A percentile compares a stretch with the other conserved stretches of the same genome.
Conservation (phyloP, 2,888 invertebrate genomes). For the Meghimatium bilineatum region DNA sequence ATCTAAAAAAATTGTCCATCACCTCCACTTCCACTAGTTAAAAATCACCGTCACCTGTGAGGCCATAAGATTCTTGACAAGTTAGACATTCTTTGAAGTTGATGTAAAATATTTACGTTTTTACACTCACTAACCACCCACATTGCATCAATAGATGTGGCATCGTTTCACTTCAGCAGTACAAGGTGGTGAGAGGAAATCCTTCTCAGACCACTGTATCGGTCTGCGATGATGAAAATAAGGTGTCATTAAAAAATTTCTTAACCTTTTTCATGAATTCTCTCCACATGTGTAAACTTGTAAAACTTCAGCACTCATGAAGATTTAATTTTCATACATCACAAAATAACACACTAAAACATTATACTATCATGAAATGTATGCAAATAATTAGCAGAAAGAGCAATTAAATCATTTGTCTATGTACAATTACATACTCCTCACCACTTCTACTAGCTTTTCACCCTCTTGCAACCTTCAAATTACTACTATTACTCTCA, state of each 20-base stretch:
- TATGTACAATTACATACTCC: neutral
- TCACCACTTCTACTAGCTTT: neutral
- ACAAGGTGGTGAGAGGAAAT: slow-evolving; percentile 45
- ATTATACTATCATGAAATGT: neutral
- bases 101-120: slow-evolving; percentile 36
- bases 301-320: slow-evolving; percentile 23
- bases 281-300: neutral
- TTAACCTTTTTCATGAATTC: neutral
- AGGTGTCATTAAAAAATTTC: slow-evolving; percentile 33
- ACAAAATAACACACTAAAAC: neutral
- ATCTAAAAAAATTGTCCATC: neutral
- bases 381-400: neutral
- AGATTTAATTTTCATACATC: neutral
- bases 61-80: neutral
- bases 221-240: slow-evolving; percentile 46
- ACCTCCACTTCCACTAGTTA: slow-evolving; percentile 25
- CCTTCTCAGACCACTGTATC: slow-evolving; percentile 43
- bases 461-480: neutral
- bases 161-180: slow-evolving; percentile 40
- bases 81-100: slow-evolving; percentile 25
- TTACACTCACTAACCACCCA: slow-evolving; percentile 46
- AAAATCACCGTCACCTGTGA: slow-evolving; percentile 15
- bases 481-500: neutral
- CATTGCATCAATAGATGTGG: slow-evolving; percentile 41
- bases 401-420: neutral